Conservation (phyloP, 2,113 vertebrate genomes). For the Myrmecophaga tridactyla region DNA sequence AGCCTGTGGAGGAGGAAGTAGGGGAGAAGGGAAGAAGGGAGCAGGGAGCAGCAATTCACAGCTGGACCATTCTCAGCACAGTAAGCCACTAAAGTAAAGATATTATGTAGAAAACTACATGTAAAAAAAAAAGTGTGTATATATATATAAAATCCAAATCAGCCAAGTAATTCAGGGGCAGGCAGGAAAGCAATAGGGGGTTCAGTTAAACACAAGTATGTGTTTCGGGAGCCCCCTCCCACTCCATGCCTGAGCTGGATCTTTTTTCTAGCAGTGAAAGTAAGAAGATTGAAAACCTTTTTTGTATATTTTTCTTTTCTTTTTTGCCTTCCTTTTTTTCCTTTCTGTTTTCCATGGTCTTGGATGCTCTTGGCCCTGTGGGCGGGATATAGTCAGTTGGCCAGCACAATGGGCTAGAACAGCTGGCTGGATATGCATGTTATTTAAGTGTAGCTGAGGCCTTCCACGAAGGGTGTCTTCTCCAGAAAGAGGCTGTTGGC, state of each 20-base stretch:
- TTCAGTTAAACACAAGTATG: slow-evolving; percentile 66
- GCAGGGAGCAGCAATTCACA: slow-evolving; percentile 59
- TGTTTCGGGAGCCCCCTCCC: slow-evolving; percentile 78
- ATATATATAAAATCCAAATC: slow-evolving; percentile 69
- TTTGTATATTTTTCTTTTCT: slow-evolving; percentile 75
- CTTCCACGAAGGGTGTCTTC: slow-evolving; percentile 96
- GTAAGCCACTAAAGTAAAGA: slow-evolving; percentile 76
- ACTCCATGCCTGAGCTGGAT: slow-evolving; percentile 77
- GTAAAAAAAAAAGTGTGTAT: slow-evolving; percentile 47
- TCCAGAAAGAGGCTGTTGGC: slow-evolving; percentile 90
- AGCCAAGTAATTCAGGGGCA: slow-evolving; percentile 60
- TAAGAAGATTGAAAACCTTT: slow-evolving; percentile 76
- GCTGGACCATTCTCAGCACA: slow-evolving; percentile 69
- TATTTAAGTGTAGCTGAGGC: slow-evolving; percentile 94
- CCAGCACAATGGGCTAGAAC: slow-evolving; percentile 97
- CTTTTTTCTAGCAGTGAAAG: slow-evolving; percentile 79
- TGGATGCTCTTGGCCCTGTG: not conserved
- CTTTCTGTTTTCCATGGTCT: slow-evolving; percentile 51
- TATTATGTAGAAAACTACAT: slow-evolving; percentile 67
- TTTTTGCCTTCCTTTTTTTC: slow-evolving; percentile 71
- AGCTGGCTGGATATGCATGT: slow-evolving; percentile 95
- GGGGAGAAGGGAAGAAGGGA: not conserved
- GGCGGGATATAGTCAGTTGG: slow-evolving; percentile 87
- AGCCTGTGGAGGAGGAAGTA: not conserved
- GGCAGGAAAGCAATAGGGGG: slow-evolving; percentile 59